Percentiles rank a stretch among this genome's conserved stretches.
phyloP scores from a whole-genome alignment of 2,888 invertebrate genomes.

The Dichetophora obliterata region DNA sequence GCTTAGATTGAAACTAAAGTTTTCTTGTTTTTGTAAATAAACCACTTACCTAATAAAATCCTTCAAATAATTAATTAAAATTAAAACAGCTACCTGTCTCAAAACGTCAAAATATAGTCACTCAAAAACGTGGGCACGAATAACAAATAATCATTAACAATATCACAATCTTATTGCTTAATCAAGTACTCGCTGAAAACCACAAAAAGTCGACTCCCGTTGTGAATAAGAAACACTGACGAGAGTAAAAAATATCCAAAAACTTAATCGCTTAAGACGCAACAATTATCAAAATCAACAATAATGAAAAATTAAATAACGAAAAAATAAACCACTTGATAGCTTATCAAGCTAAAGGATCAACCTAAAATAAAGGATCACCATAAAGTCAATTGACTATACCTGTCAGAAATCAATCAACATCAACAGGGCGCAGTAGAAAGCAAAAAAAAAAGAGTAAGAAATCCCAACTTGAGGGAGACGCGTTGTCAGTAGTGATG shows the following conservation, averaged over 20 bases:
- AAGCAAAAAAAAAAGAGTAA: not conserved
- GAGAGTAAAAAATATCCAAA: not conserved
- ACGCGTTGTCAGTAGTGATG: not conserved
- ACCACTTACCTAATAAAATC: no score
- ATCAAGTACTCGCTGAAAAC: no score
- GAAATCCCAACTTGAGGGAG: not conserved
- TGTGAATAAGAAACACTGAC: not conserved
- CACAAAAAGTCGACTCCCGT: constrained; percentile 7
- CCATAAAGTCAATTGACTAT: constrained; percentile 6
- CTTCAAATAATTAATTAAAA: no score
- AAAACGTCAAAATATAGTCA: no score
- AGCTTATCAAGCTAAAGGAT: not conserved
- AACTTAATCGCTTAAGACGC: not conserved
- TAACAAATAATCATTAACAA: no score
- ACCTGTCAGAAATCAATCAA: constrained; percentile 39
- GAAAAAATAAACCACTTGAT: not conserved
- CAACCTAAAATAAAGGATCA: constrained; percentile 3
- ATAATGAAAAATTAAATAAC: constrained; percentile 24
- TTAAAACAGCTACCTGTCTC: no score
- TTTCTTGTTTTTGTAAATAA: no score
- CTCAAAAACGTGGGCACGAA: no score
- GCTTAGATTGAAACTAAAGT: no score
- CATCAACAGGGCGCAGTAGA: constrained; percentile 2
- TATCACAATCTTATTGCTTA: no score
- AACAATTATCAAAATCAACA: constrained; percentile 8